phyloP scores from a whole-genome alignment of 2,888 invertebrate genomes.

The Cryptus armator region DNA sequence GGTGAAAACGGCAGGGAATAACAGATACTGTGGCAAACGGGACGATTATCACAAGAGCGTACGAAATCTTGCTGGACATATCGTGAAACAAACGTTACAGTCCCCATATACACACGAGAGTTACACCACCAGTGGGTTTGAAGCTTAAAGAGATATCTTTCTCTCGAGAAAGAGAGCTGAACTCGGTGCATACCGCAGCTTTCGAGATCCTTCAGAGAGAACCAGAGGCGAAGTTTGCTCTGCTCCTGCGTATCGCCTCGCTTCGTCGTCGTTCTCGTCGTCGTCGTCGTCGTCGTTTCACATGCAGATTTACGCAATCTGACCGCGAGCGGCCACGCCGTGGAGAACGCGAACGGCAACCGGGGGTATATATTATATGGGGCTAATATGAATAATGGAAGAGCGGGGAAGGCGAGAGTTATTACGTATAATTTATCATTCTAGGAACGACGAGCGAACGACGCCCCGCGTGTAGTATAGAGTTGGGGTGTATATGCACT shows the following conservation, averaged over 20 bases:
- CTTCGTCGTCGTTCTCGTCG: slow-evolving; percentile 40
- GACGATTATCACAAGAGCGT: slow-evolving; percentile 23
- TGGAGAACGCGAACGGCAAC: slow-evolving; percentile 27
- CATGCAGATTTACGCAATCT: slow-evolving; percentile 70
- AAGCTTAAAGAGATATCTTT: background rate
- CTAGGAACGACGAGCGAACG: slow-evolving; percentile 58
- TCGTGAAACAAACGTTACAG: background rate
- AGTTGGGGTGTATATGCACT: slow-evolving; percentile 10
- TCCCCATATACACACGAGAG: background rate
- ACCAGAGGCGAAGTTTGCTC: slow-evolving; percentile 40
- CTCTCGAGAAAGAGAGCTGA: background rate
- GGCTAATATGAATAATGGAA: slow-evolving; percentile 69
- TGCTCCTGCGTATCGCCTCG: slow-evolving; percentile 41
- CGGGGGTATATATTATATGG: slow-evolving; percentile 64
- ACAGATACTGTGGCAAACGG: background rate
- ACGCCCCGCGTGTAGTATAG: slow-evolving; percentile 50
- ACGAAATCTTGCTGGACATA: slow-evolving; percentile 3
- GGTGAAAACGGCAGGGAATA: background rate
- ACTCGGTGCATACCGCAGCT: slow-evolving; percentile 13
- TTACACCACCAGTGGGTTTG: slow-evolving; percentile 1
- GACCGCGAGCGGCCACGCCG: slow-evolving; percentile 57
- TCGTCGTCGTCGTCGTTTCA: slow-evolving; percentile 63
- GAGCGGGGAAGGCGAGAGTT: slow-evolving; percentile 69
- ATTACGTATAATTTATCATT: slow-evolving; percentile 71
- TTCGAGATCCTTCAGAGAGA: slow-evolving; percentile 20